These are phyloP conservation scores for Muraenolepis orangiensis DNA, from an alignment of 2,797 vertebrate species.

Conservation along the genomic window DNA sequence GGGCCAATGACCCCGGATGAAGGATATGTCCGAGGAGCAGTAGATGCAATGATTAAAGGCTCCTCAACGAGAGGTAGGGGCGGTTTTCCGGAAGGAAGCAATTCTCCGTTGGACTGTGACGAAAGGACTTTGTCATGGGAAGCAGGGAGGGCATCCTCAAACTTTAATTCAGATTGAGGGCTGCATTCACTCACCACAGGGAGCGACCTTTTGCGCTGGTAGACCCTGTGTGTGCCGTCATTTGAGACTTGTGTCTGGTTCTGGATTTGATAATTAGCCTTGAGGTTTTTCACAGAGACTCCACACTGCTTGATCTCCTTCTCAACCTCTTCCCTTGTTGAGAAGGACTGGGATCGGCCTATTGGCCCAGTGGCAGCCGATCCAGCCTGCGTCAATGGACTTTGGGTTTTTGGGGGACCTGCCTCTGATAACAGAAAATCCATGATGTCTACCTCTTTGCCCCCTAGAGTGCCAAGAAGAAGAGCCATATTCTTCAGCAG, in stretches of 20 bases:
- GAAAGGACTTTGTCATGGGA: slow-evolving; percentile 40
- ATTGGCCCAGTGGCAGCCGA: slow-evolving; percentile 60
- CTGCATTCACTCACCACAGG: slow-evolving; percentile 64
- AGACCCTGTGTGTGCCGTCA: slow-evolving; percentile 61
- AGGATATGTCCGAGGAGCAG: slow-evolving; percentile 55
- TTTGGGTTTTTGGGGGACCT: slow-evolving; percentile 36
- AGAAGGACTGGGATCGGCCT: slow-evolving; percentile 87
- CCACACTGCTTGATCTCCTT: slow-evolving; percentile 90
- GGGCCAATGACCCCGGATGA: slow-evolving; percentile 51
- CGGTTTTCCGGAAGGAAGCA: slow-evolving; percentile 19
- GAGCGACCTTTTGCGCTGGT: slow-evolving; percentile 78
- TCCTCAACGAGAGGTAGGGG: slow-evolving; percentile 63
- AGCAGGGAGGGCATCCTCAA: slow-evolving; percentile 71
- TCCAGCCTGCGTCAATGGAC: slow-evolving; percentile 36
- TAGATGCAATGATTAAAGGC: slow-evolving; percentile 55
- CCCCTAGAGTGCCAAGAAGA: slow-evolving; percentile 79
- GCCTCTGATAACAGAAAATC: slow-evolving; percentile 74
- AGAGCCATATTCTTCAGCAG: slow-evolving; percentile 83
- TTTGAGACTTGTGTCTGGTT: slow-evolving; percentile 53
- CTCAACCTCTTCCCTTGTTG: slow-evolving; percentile 84
- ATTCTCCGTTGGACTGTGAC: slow-evolving; percentile 43
- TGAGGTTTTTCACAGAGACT: slow-evolving; percentile 89
- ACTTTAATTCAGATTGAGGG: slow-evolving; percentile 69
- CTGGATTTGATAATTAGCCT: slow-evolving; percentile 87
- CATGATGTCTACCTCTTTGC: slow-evolving; percentile 76